Conservation (phyloP, 2,113 vertebrate species). For the Corythornis cristatus region DNA sequence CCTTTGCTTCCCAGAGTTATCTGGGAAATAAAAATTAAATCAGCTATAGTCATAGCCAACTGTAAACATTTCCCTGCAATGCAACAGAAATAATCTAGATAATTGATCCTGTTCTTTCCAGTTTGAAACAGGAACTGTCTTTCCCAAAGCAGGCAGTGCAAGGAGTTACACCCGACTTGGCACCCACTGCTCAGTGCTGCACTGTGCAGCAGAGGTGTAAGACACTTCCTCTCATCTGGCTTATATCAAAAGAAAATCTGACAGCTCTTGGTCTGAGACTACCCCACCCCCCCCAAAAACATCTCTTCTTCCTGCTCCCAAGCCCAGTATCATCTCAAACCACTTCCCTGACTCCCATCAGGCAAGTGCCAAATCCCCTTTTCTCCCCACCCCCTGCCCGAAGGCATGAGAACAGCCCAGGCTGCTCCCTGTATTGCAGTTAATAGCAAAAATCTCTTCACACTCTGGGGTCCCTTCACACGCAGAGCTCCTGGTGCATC, state of each 20-base stretch:
- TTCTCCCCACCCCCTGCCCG: not conserved
- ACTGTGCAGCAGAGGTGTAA: not conserved
- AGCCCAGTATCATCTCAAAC: not conserved
- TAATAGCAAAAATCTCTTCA: conserved; percentile 4
- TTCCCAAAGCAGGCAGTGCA: conserved; percentile 15
- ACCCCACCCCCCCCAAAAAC: not conserved
- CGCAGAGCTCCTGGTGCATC: not conserved
- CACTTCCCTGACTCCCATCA: not conserved
- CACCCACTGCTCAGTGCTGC: not conserved
- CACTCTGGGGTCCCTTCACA: not conserved
- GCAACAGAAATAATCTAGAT: not conserved
- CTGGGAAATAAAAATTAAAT: not conserved
- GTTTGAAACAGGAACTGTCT: not conserved
- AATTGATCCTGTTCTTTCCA: conserved; percentile 14
- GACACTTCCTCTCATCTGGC: not conserved
- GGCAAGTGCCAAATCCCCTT: not conserved
- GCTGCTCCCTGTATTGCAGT: not conserved
- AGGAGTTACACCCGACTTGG: not conserved
- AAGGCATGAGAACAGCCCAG: not conserved
- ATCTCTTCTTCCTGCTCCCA: not conserved
- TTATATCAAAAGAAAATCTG: not conserved
- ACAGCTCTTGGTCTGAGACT: not conserved
- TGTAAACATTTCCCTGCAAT: conserved; percentile 19
- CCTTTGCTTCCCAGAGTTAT: conserved; percentile 18
- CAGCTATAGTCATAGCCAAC: conserved; percentile 44